Evolutionary conservation across 92 coral and sea anemone species (phyloP), one percentile per base, ranked within the genome.

Genomic region (Phymanthus crucifer): DNA sequence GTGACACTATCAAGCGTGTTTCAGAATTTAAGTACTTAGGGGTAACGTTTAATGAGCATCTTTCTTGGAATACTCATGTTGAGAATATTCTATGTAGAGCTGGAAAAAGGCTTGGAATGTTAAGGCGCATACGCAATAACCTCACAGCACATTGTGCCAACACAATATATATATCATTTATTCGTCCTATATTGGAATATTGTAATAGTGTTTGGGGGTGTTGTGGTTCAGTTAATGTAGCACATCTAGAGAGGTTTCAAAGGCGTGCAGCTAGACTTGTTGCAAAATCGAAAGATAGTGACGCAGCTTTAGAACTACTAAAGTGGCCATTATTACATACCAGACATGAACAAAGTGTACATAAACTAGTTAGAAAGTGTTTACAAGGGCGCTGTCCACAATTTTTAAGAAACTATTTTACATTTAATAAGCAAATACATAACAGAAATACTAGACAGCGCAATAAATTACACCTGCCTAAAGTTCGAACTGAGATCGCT

Each of bases 401-500:
- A 76, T 84, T 84, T 78, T 71, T 84, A 35, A 78, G 12, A 40
- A 52, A 77, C 33, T 84, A 78, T 71, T 84, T 84, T 71, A 50
- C 32, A 45, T 85, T 69, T 46, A 70, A 70, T 45, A 76, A 74
- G 31, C 79, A 67, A 54, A 70, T 72, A 32, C 33, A 52, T 78
- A 29, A 57, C 48, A 47, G 88, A 37, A 68, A 23, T 67, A 84
- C 79, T 45, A 83, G 91, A 34, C 91, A 87, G 66, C 83, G 91
- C 66, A 84, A 84, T 33, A 78, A 35, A 24, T 56, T 83, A 76
- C 87, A 83, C 70, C 56, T 83, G 65, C 79, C 90, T 23, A 48
- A 48, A n/a, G 81, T 87, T 36, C 82, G 87, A 77, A 82, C 87
- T n/a, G 90, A 82, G 73, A 65, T 65, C 43, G 87, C 87, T 21